Percentiles rank a stretch among this genome's conserved stretches.
These are phyloP conservation scores for Trachelipus rathkii DNA, from an alignment of 1,140 invertebrate genomes.

Conservation along the genomic window DNA sequence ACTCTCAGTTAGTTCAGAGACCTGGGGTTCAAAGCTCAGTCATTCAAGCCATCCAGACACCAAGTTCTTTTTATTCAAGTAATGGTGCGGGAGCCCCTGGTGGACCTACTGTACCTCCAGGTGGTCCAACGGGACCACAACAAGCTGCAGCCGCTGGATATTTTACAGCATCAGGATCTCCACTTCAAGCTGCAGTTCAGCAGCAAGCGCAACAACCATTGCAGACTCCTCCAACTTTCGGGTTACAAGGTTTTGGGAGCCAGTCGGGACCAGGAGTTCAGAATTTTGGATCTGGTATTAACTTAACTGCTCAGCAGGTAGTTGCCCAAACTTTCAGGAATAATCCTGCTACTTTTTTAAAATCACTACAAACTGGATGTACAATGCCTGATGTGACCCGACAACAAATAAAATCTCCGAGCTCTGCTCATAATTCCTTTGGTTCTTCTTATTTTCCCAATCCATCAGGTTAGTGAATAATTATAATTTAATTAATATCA, in stretches of 20 bases:
- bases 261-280: conserved; percentile 55
- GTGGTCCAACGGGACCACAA: conserved; percentile 51
- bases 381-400: conserved; percentile 40
- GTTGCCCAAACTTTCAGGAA: conserved; percentile 53
- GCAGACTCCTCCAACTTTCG: conserved; percentile 48
- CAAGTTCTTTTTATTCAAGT: conserved; percentile 57
- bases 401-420: conserved; percentile 50
- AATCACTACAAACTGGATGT: conserved; percentile 46
- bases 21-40: conserved; percentile 49
- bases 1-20: conserved; percentile 61
- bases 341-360: conserved; percentile 48
- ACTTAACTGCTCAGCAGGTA: conserved; percentile 54
- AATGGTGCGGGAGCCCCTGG: conserved; percentile 43
- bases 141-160: conserved; percentile 49
- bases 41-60: conserved; percentile 56
- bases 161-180: conserved; percentile 52
- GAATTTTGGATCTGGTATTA: conserved; percentile 54
- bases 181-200: conserved; percentile 49
- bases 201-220: conserved; percentile 54
- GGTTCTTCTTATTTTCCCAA: conserved; percentile 53
- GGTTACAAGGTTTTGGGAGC: conserved; percentile 50
- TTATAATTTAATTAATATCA: too few species aligned
- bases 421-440: conserved; percentile 57
- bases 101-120: conserved; percentile 37
- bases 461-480: conserved; percentile 53